Evolutionary conservation across 30 jellyfish, hydroid and myxozoan genomes (phyloP).

Genomic region (Catostylus mosaicus): DNA sequence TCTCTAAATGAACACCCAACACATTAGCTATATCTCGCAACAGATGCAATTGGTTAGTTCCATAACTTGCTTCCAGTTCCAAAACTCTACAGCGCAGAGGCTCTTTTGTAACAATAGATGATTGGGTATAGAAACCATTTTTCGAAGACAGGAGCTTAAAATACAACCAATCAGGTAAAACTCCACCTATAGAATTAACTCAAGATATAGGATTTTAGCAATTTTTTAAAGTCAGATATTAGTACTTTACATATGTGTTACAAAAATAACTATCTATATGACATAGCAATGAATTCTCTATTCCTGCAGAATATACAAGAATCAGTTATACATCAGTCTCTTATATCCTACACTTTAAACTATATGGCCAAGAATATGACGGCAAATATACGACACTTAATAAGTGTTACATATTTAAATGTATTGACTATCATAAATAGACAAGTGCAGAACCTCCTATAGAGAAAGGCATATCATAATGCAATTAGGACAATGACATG

Average conservation of each 20-base stretch:
- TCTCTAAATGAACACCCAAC: background rate
- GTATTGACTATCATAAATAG: background rate
- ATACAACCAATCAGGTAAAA: background rate
- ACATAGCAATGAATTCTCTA: background rate
- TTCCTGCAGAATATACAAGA: background rate
- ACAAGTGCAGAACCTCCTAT: background rate
- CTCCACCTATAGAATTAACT: background rate
- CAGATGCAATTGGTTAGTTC: background rate
- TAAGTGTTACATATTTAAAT: too few relatives aligned
- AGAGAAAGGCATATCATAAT: background rate
- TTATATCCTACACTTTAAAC: background rate
- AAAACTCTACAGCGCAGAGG: background rate
- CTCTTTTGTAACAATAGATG: background rate
- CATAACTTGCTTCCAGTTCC: background rate
- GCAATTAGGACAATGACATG: background rate
- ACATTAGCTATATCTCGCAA: background rate
- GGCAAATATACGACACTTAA: background rate
- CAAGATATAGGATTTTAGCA: background rate
- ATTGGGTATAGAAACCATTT: background rate
- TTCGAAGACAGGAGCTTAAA: background rate
- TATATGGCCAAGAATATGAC: background rate
- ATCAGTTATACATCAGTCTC: background rate
- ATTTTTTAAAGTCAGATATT: background rate
- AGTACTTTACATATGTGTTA: background rate
- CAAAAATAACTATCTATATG: background rate